These are phyloP conservation scores for Zaprionus nigranus DNA, from an alignment of 1,140 invertebrate genomes.

Conservation along the genomic window DNA sequence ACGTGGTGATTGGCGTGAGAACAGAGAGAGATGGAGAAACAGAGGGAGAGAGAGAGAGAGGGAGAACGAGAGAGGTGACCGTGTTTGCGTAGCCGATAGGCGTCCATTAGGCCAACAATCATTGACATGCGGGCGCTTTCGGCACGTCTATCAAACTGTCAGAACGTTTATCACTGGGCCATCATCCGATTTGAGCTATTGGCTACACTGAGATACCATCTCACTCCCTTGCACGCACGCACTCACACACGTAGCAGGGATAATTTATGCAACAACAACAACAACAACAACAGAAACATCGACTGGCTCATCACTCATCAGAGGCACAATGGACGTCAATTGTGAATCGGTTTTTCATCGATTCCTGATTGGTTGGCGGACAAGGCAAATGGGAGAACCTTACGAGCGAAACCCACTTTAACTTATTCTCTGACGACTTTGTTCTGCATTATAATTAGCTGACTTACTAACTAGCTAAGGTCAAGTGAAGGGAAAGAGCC, in stretches of 20 bases:
- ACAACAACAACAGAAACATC: not conserved
- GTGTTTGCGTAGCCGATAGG: not conserved
- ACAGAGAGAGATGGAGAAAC: not conserved
- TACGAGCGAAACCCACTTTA: not conserved
- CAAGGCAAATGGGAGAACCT: not conserved
- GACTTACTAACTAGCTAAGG: no score
- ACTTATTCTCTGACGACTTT: not conserved
- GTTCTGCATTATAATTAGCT: not conserved
- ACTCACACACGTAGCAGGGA: conserved; percentile 15
- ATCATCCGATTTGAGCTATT: conserved; percentile 59
- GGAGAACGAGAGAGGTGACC: not conserved
- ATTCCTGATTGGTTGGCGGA: conserved; percentile 10
- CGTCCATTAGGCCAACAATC: conserved; percentile 28
- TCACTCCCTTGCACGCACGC: not conserved
- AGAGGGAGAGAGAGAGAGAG: not conserved
- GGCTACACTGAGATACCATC: conserved; percentile 37
- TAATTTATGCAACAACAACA: conserved; percentile 45
- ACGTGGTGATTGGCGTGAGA: not conserved
- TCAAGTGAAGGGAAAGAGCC: no score
- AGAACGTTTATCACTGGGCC: conserved; percentile 56
- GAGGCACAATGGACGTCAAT: conserved; percentile 31
- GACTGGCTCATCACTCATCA: conserved; percentile 37
- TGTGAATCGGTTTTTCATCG: conserved; percentile 32
- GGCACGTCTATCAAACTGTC: conserved; percentile 58
- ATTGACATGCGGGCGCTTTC: conserved; percentile 43